Evolutionary conservation across 2,888 invertebrate species (phyloP), one percentile per base, ranked within the genome.

Genomic region (Aphidoletes aphidimyza): DNA sequence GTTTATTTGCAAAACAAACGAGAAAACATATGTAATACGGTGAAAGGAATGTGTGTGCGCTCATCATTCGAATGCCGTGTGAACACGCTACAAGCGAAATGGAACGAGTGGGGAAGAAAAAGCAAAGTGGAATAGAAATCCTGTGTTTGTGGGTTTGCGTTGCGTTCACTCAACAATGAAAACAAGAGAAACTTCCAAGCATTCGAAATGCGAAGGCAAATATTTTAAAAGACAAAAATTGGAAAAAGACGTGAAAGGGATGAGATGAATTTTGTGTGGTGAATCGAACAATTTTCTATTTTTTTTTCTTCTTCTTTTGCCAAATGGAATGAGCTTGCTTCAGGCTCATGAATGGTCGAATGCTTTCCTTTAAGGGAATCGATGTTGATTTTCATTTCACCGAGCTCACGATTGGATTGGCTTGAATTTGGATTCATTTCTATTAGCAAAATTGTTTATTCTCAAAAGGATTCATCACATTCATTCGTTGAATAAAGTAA

Each of bases 1-100:
- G 69, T 69, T 69, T 69, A 26, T 34, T 69, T 69, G 54, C 11
- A 26, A 30, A 69, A 69, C 69, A 69, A 69, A 69, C 69, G 69
- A n/a, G n/a, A 69, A 69, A 69, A 69, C 69, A 69, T 69, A 69
- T 69, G 69, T 69, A 69, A 69, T 69, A 30, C 69, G 0, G 42
- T 42, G 69, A 69, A 69, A 30, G 69, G 69, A 69, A 69, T 69
- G 69, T 34, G n/a, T n/a, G n/a, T n/a, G n/a, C n/a, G 30, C 34
- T 69, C 54, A 5, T 19, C 17, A 11, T 22, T 54, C 26, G 54
- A 54, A 8, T 54, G n/a, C 11, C 11, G 34, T 26, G 5, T n/a
- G 30, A 30, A 17, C 17, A 14, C 14, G 34, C 14, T 1, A 69
- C 69, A 30, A 26, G 30, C 0, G 34, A 69, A 30, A 30, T 69